Evolutionary conservation across 1,140 invertebrate species (phyloP).

Genomic region (Eubasilissa regina): DNA sequence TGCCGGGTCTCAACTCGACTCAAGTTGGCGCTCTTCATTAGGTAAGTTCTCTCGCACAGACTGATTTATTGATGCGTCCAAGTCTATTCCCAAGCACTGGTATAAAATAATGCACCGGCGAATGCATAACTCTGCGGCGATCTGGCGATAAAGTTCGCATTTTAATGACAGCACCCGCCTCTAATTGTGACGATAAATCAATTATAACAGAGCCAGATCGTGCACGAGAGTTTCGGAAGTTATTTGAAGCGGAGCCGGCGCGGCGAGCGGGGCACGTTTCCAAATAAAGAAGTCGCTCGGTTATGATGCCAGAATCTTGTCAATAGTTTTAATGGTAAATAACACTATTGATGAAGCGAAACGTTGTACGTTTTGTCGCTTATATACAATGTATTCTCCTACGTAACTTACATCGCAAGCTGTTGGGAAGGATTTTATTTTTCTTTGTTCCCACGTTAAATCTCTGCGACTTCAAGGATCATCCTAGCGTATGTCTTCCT

Average conservation of each 20-base stretch:
- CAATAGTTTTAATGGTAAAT: not conserved
- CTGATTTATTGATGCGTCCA: slow-evolving; percentile 36
- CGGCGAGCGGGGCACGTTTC: slow-evolving; percentile 12
- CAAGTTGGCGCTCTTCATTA: slow-evolving; percentile 7
- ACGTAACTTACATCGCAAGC: too few species aligned
- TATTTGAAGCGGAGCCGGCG: slow-evolving; percentile 20
- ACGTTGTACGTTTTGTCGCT: too few species aligned
- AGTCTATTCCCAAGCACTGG: slow-evolving; percentile 30
- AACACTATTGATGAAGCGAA: too few species aligned
- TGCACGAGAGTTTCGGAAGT: slow-evolving; percentile 18
- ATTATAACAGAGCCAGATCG: slow-evolving; percentile 25
- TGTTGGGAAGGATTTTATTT: too few species aligned
- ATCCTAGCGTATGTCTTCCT: too few species aligned
- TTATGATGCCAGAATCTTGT: not conserved
- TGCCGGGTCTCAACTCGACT: not conserved
- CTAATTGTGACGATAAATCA: slow-evolving; percentile 42
- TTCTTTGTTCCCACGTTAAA: too few species aligned
- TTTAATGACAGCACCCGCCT: slow-evolving; percentile 38
- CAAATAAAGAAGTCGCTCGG: not conserved
- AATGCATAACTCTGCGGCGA: slow-evolving; percentile 34
- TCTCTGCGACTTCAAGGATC: too few species aligned
- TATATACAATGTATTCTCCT: too few species aligned
- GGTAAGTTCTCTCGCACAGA: slow-evolving; percentile 20
- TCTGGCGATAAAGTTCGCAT: slow-evolving; percentile 42
- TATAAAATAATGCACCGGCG: slow-evolving; percentile 17